A percentile compares a stretch with the other conserved stretches of the same genome.
phyloP scores from a whole-genome alignment of 2,113 vertebrate species.

The Lepus europaeus region DNA sequence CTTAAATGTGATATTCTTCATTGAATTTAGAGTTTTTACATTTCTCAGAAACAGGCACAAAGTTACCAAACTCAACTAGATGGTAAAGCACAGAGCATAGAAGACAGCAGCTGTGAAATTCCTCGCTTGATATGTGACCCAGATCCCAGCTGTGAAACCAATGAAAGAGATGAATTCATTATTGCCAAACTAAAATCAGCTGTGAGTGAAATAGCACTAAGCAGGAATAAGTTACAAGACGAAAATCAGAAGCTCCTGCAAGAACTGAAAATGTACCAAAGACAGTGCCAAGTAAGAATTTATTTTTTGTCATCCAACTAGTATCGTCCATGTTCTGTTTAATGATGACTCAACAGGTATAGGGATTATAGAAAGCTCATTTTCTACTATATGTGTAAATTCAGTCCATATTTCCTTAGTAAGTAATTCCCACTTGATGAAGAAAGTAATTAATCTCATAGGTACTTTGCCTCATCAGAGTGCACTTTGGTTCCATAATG shows the following conservation, averaged over 20 bases:
- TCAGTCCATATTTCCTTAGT: neutral
- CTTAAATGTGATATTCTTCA: constrained; percentile 35
- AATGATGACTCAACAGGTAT: neutral
- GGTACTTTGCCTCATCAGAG: neutral
- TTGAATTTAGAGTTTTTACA: constrained; percentile 58
- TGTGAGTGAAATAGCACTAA: constrained; percentile 87
- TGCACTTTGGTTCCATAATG: neutral
- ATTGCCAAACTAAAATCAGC: constrained; percentile 87
- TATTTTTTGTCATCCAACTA: constrained; percentile 45
- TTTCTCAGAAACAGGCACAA: constrained; percentile 85
- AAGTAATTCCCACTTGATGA: neutral
- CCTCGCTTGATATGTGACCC: constrained; percentile 60
- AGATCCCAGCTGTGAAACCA: constrained; percentile 62
- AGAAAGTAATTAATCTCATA: neutral
- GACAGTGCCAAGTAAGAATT: constrained; percentile 86
- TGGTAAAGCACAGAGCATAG: constrained; percentile 75
- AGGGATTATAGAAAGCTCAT: constrained; percentile 11
- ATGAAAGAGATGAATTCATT: constrained; percentile 80
- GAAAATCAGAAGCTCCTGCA: constrained; percentile 88
- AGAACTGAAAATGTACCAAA: constrained; percentile 87
- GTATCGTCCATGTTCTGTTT: neutral
- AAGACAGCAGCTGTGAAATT: constrained; percentile 67
- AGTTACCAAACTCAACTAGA: constrained; percentile 83
- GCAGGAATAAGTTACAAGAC: constrained; percentile 85
- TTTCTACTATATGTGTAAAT: constrained; percentile 22